A percentile compares a stretch with the other conserved stretches of the same genome.
Conservation (phyloP, 2,888 invertebrate genomes). For the Eristalinus sepulchralis region DNA sequence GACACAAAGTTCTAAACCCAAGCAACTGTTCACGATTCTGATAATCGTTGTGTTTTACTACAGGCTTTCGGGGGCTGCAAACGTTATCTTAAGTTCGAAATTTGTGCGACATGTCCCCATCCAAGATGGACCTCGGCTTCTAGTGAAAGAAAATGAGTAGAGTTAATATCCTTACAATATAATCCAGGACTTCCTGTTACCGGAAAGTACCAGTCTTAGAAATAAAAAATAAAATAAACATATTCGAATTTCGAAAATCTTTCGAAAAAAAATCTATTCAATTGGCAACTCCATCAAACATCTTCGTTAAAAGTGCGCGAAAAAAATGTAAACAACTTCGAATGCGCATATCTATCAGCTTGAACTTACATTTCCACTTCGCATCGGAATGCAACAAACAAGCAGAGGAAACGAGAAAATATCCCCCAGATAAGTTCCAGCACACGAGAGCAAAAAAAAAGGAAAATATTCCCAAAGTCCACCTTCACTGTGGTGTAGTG, state of each 20-base stretch:
- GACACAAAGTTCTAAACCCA: too few relatives aligned
- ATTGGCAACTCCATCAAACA: constrained; percentile 20
- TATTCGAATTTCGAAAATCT: background rate
- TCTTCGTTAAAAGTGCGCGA: constrained; percentile 55
- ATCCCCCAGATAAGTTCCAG: constrained; percentile 2
- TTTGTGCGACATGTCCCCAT: too few relatives aligned
- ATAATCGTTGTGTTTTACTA: too few relatives aligned
- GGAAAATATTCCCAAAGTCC: constrained; percentile 7
- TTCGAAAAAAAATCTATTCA: background rate
- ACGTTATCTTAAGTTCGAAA: too few relatives aligned
- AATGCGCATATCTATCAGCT: constrained; percentile 17
- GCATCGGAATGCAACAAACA: constrained; percentile 52
- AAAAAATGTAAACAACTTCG: constrained; percentile 53
- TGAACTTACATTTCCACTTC: constrained; percentile 18
- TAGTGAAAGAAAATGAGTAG: too few relatives aligned
- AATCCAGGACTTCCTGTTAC: too few relatives aligned
- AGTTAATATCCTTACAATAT: too few relatives aligned
- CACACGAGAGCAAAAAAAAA: constrained; percentile 3
- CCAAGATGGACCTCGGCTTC: too few relatives aligned
- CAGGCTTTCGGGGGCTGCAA: too few relatives aligned
- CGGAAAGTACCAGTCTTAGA: background rate
- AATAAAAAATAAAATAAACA: background rate
- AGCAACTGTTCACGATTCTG: too few relatives aligned
- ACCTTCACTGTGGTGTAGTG: constrained; percentile 9
- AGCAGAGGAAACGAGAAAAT: constrained; percentile 11